Evolutionary conservation across 2,113 vertebrate genomes (phyloP).

Genomic region (Sclerurus mexicanus): DNA sequence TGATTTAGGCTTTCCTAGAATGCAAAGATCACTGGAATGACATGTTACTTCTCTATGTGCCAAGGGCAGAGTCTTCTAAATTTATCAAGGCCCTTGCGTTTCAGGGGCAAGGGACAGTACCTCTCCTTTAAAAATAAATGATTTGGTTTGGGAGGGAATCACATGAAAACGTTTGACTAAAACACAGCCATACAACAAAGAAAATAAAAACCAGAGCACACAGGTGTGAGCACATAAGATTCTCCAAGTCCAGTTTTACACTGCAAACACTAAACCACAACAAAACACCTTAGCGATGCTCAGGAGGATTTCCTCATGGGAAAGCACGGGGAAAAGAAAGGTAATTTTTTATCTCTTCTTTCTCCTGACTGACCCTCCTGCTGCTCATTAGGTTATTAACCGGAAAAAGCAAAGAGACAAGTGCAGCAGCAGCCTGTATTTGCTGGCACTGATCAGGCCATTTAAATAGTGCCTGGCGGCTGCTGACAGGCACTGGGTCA

Average conservation of each 20-base stretch:
- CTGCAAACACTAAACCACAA: accelerated
- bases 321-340: accelerated
- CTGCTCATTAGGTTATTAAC: background rate
- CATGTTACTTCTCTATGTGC: constrained; percentile 39
- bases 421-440: background rate
- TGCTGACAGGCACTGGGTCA: background rate
- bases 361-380: background rate
- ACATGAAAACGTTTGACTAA: background rate
- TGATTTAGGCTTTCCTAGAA: constrained; percentile 64
- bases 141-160: background rate
- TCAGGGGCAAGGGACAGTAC: background rate
- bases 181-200: background rate
- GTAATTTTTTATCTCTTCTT: background rate
- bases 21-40: constrained; percentile 23
- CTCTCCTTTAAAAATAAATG: background rate
- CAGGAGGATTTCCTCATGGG: background rate
- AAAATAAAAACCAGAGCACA: background rate
- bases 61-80: constrained; percentile 50
- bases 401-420: background rate
- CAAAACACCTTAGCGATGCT: background rate
- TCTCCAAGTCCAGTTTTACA: background rate
- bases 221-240: background rate
- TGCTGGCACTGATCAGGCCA: background rate
- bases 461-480: background rate
- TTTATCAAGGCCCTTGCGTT: background rate